A percentile compares a stretch with the other conserved stretches of the same genome.
These are phyloP conservation scores for Alsophila aescularia DNA, from an alignment of 2,888 invertebrate species.

Conservation along the genomic window DNA sequence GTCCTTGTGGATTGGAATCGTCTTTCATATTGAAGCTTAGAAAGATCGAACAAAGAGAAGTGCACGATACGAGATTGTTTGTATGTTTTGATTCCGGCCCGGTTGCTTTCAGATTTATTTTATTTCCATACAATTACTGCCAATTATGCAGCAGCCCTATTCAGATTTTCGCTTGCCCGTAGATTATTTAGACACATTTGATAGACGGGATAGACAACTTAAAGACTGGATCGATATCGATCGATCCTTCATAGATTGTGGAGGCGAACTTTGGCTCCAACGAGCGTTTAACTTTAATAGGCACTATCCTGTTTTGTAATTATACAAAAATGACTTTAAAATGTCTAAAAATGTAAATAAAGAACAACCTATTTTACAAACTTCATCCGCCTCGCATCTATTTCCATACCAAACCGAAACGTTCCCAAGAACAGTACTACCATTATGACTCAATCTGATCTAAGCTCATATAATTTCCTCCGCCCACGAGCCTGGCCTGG, in stretches of 20 bases:
- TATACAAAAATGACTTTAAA: no score
- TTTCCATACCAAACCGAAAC: constrained; percentile 6
- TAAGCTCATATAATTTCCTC: constrained; percentile 29
- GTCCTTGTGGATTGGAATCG: constrained; percentile 60
- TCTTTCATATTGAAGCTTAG: constrained; percentile 65
- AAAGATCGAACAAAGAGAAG: constrained; percentile 54
- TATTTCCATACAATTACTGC: constrained; percentile 19
- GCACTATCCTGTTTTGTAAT: no score
- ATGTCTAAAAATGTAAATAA: no score
- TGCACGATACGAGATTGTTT: constrained; percentile 48
- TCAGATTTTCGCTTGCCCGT: neutral
- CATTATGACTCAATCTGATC: constrained; percentile 41
- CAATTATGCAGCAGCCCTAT: constrained; percentile 25
- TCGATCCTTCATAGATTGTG: no score
- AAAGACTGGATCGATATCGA: no score
- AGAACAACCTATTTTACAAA: neutral
- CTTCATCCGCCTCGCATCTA: constrained; percentile 1
- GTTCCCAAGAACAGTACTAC: constrained; percentile 33
- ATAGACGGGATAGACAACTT: no score
- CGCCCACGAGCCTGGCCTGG: constrained; percentile 18
- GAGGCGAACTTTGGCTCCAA: no score
- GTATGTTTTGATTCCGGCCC: constrained; percentile 42
- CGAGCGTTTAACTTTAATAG: no score
- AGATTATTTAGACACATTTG: no score
- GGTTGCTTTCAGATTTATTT: constrained; percentile 27